phyloP scores from a whole-genome alignment of 2,797 vertebrate species.

The Protosalanx chinensis region DNA sequence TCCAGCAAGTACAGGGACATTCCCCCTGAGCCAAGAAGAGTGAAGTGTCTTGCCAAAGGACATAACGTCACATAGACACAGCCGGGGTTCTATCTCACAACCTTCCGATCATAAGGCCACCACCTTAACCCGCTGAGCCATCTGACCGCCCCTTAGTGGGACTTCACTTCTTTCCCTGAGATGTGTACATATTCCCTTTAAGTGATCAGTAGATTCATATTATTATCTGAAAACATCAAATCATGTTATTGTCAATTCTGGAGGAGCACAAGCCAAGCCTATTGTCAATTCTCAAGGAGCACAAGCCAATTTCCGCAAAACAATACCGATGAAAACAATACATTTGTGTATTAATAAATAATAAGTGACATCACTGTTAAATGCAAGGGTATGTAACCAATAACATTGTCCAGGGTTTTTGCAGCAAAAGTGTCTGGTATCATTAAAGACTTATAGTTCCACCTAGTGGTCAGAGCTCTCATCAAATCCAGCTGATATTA shows the following conservation, averaged over 20 bases:
- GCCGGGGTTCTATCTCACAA: too few species aligned
- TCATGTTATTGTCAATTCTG: not conserved
- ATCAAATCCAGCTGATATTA: conserved; percentile 10
- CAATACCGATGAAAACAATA: too few species aligned
- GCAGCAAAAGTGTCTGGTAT: conserved; percentile 8
- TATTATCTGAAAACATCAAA: not conserved
- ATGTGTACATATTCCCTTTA: not conserved
- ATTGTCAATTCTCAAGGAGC: not conserved
- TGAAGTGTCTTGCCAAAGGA: too few species aligned
- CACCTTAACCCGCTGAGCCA: too few species aligned
- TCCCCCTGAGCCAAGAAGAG: too few species aligned
- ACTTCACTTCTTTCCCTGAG: not conserved
- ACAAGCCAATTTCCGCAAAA: too few species aligned
- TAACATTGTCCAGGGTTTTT: not conserved
- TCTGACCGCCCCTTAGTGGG: not conserved
- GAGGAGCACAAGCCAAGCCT: not conserved
- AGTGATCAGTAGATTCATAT: not conserved
- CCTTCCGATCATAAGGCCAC: too few species aligned
- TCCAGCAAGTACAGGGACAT: too few species aligned
- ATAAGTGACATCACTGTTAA: too few species aligned
- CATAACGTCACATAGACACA: too few species aligned
- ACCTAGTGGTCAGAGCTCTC: conserved; percentile 57
- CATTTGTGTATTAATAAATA: too few species aligned
- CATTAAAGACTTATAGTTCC: conserved; percentile 47
- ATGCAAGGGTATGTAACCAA: not conserved